Base-by-base conservation (phyloP, 2,797 vertebrate species). In the Sphaeramia orbicularis region DNA sequence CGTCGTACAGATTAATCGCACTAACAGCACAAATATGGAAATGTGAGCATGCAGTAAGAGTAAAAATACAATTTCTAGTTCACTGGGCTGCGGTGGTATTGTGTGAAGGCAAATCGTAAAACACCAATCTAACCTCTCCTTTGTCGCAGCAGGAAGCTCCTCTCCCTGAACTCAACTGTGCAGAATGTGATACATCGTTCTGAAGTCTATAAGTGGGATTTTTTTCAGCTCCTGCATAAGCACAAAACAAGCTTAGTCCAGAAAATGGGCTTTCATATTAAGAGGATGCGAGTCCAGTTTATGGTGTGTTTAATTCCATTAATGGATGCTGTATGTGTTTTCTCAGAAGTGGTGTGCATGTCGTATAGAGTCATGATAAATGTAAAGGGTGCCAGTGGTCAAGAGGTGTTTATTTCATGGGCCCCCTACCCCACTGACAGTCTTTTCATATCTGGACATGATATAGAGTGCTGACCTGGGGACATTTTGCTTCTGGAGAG, bases 321-420 rank as follows among this genome's bases (percentile, higher is more conserved):
- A 76, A 88, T 75, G 81, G 64, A 76, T 61, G 49, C 70, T 64
- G 60, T 32, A 13, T 45, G 36, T 71, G 30, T 68, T 61, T 73
- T 51, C 63, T 58, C 58, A 37, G 42, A n/a, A 38, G 16, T 13
- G 10, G 55, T 27, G 14, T 38, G 38, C 10, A 48, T 44, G 60
- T 40, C 56, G 49, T 45, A 30, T 30, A 6, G 18, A 75, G 32
- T 54, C 36, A 18, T 84, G 82, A 90, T 86, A 73, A 74, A 91
- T 88, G 80, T 65, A 82, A 63, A 66, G 61, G 74, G 75, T 74
- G 63, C 52, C 56, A 48, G 51, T 83, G 82, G 87, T 91, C 88
- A 87, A 76, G 78, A 82, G 83, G 86, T 88, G 71, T 90, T 92
- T 88, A 80, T 90, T 91, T 89, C 88, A 89, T 61, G 80, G 81